Evolutionary conservation across 2,797 vertebrate genomes (phyloP).

Genomic region (Psittacula echo): DNA sequence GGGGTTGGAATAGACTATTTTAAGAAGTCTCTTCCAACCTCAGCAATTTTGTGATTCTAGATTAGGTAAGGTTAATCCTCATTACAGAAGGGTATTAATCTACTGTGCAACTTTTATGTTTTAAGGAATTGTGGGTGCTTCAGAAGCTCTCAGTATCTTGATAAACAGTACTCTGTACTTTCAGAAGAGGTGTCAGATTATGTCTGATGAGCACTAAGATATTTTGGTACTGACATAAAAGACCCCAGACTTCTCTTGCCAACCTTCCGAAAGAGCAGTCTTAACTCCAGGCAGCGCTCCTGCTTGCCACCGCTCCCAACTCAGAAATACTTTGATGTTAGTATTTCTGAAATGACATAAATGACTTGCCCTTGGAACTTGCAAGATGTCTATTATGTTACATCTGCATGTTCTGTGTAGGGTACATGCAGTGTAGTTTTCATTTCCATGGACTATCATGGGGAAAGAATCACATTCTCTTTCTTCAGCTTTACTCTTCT

Average conservation of each 20-base stretch:
- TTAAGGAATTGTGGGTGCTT: background rate
- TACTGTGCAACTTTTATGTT: background rate
- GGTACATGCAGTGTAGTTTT: background rate
- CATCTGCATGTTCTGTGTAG: background rate
- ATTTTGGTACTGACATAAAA: background rate
- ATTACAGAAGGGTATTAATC: background rate
- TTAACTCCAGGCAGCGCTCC: background rate
- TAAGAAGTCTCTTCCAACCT: background rate
- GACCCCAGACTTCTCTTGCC: background rate
- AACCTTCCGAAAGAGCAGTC: background rate
- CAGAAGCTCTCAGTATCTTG: background rate
- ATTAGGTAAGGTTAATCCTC: background rate
- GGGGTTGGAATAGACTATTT: accelerated
- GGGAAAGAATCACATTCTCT: background rate
- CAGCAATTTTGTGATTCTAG: background rate
- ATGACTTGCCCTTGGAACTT: background rate
- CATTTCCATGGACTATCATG: too few relatives aligned
- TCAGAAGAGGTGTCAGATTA: background rate
- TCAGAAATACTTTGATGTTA: background rate
- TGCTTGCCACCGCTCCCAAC: background rate
- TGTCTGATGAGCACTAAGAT: background rate
- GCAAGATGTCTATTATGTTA: background rate
- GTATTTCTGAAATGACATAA: background rate
- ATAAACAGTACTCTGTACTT: background rate
- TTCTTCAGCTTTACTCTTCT: background rate